A percentile compares a stretch with the other conserved stretches of the same genome.
These are phyloP conservation scores for Thaumatotibia leucotreta DNA, from an alignment of 1,140 invertebrate genomes.

Conservation along the genomic window DNA sequence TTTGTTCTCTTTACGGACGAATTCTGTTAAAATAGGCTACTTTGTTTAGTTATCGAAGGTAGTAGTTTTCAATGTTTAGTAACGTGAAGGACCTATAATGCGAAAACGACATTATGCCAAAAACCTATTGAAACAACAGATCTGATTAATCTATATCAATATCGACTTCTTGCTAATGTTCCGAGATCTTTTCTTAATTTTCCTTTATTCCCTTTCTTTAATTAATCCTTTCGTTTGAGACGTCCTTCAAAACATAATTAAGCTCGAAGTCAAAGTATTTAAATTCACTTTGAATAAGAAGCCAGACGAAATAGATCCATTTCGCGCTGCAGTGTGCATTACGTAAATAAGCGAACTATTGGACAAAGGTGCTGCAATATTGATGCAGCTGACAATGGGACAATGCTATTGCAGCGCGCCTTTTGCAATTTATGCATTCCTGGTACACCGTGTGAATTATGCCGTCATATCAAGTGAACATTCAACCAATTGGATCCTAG, in stretches of 20 bases:
- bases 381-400: neutral
- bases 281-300: neutral
- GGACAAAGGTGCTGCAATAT: slow-evolving; percentile 2
- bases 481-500: no score
- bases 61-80: no score
- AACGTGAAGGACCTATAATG: no score
- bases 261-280: neutral
- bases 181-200: no score
- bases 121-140: no score
- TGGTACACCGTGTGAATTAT: neutral
- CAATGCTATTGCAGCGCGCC: neutral
- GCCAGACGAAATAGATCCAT: neutral
- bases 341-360: neutral
- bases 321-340: neutral
- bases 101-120: no score
- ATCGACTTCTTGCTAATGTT: no score
- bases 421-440: neutral
- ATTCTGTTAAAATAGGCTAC: no score
- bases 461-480: neutral
- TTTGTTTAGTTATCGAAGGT: no score
- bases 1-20: no score
- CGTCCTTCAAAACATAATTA: neutral
- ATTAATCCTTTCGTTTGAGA: no score
- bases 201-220: neutral
- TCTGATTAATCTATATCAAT: no score